These are phyloP conservation scores for Brenthis ino DNA, from an alignment of 2,888 invertebrate species.

Conservation along the genomic window DNA sequence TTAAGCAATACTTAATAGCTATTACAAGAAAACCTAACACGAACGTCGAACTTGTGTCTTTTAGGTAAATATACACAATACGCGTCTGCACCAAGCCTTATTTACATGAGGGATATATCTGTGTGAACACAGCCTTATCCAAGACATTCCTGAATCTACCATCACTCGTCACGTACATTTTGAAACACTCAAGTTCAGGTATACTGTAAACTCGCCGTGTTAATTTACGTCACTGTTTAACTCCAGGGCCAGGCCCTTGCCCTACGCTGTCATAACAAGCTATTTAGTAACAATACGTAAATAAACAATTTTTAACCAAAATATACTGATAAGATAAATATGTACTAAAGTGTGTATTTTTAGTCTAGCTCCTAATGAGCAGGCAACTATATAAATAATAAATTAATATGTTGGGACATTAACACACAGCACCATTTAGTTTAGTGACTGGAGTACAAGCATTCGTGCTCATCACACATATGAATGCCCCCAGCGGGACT, in stretches of 20 bases:
- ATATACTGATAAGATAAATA: no score
- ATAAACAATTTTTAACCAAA: constrained; percentile 4
- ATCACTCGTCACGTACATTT: constrained; percentile 25
- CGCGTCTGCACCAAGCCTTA: not conserved
- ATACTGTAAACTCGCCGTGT: constrained; percentile 25
- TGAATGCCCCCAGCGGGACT: no score
- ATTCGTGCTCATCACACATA: no score
- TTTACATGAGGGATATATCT: not conserved
- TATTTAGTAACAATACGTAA: not conserved
- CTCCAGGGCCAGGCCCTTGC: constrained; percentile 35
- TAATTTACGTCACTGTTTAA: constrained; percentile 32
- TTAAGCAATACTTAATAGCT: no score
- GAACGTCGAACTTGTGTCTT: no score
- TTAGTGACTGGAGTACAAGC: no score
- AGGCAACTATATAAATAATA: no score
- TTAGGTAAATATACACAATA: not conserved
- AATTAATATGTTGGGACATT: no score
- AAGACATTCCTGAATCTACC: constrained; percentile 9
- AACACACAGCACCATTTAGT: no score
- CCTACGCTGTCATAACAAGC: constrained; percentile 20
- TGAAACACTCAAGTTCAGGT: constrained; percentile 32
- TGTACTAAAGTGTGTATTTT: no score
- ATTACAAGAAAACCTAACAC: no score
- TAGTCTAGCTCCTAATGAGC: no score
- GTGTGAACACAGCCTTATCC: constrained; percentile 8